Percentiles rank a stretch among this genome's conserved stretches.
phyloP scores from a whole-genome alignment of 2,888 invertebrate species.

The Molorchus minor region DNA sequence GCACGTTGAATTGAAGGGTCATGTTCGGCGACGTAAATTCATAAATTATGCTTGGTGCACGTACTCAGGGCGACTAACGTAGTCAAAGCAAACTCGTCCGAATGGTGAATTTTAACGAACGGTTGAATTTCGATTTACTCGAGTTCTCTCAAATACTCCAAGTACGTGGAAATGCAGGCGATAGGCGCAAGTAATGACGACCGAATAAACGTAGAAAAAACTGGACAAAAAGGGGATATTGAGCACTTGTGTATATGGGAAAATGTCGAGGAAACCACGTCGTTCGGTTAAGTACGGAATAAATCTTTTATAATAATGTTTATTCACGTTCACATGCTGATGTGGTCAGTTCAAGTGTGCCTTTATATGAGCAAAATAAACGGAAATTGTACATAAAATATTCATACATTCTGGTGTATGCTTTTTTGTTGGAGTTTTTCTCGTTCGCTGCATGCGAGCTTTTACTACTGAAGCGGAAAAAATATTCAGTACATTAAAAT shows the following conservation, averaged over 20 bases:
- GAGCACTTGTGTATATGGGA: conserved; percentile 27
- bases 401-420: conserved; percentile 1
- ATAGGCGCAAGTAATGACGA: conserved; percentile 29
- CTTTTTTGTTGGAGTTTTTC: not conserved
- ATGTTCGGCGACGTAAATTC: too few species aligned
- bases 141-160: conserved; percentile 30
- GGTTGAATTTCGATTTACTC: conserved; percentile 31
- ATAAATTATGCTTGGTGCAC: too few species aligned
- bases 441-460: not conserved
- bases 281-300: conserved; percentile 32
- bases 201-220: conserved; percentile 34
- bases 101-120: conserved; percentile 26
- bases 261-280: conserved; percentile 29
- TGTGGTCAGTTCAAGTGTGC: conserved; percentile 8
- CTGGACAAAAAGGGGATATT: conserved; percentile 33
- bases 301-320: conserved; percentile 22
- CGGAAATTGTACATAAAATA: conserved; percentile 19
- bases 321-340: conserved; percentile 8
- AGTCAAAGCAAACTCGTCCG: conserved; percentile 21
- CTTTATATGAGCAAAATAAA: conserved; percentile 13
- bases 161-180: conserved; percentile 29
- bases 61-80: conserved; percentile 15
- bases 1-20: not conserved
- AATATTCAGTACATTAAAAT: not conserved
- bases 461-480: not conserved